Evolutionary conservation across 2,113 vertebrate genomes (phyloP).

Genomic region (Amphiprion percula): DNA sequence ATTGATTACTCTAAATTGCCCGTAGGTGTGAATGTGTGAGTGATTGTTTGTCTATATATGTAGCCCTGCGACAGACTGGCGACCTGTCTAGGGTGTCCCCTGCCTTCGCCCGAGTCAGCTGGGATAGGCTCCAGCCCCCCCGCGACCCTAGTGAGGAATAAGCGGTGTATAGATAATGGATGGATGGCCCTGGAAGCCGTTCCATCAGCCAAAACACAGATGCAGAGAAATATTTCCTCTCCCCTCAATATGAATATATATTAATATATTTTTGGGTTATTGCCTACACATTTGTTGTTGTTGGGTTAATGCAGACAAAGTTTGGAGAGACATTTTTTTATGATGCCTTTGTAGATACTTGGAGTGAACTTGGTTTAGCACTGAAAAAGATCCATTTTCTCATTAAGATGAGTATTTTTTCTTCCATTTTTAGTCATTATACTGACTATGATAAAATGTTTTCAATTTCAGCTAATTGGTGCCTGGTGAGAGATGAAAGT

Average conservation of each 20-base stretch:
- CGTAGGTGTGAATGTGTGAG: too few relatives aligned
- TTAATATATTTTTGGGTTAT: conserved; percentile 51
- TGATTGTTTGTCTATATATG: too few relatives aligned
- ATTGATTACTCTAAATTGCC: too few relatives aligned
- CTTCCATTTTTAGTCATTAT: conserved; percentile 33
- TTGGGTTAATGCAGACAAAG: conserved; percentile 31
- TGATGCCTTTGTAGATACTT: conserved; percentile 23
- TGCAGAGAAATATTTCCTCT: conserved; percentile 39
- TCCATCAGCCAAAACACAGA: conserved; percentile 65
- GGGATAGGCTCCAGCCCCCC: too few relatives aligned
- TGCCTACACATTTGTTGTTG: conserved; percentile 47
- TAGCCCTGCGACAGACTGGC: too few relatives aligned
- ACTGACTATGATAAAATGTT: conserved; percentile 8
- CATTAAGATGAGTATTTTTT: conserved; percentile 3
- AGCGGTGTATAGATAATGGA: too few relatives aligned
- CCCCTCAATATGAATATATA: conserved; percentile 48
- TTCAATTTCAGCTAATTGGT: conserved; percentile 25
- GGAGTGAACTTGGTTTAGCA: not conserved
- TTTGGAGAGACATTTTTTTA: conserved; percentile 15
- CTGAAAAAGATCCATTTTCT: conserved; percentile 28
- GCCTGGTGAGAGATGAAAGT: conserved; percentile 21
- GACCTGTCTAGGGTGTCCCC: too few relatives aligned
- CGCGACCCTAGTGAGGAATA: too few relatives aligned
- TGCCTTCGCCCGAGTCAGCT: too few relatives aligned
- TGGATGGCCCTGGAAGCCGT: conserved; percentile 65